phyloP scores from a whole-genome alignment of 2,113 vertebrate species.

The Verasper variegatus region DNA sequence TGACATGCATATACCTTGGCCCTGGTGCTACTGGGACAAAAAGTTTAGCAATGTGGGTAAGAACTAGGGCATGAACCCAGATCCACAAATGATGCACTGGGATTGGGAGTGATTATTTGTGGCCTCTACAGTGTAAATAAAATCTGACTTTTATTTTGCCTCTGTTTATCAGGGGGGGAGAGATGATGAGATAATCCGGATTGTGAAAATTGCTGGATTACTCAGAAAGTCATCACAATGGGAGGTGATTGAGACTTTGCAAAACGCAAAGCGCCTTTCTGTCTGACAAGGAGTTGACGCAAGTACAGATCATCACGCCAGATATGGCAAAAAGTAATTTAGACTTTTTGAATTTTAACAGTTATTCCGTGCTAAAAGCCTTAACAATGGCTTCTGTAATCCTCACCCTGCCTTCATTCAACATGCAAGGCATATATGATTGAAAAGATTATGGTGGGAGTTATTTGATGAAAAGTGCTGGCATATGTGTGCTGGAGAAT shows the following conservation, averaged over 20 bases:
- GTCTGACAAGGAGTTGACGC: conserved; percentile 54
- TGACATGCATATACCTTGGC: not conserved
- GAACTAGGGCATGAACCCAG: conserved; percentile 50
- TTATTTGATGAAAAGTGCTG: conserved; percentile 58
- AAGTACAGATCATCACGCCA: conserved; percentile 55
- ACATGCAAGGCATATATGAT: conserved; percentile 62
- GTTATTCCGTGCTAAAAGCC: conserved; percentile 41
- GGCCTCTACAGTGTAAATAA: conserved; percentile 68
- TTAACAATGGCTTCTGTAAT: conserved; percentile 62
- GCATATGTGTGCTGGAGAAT: conserved; percentile 24
- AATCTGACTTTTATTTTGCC: conserved; percentile 66
- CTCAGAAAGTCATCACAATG: conserved; percentile 71
- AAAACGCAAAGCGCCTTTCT: conserved; percentile 54
- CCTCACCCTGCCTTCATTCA: conserved; percentile 53
- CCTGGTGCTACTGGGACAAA: not conserved
- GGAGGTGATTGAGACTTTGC: conserved; percentile 70
- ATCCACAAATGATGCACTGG: conserved; percentile 26
- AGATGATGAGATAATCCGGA: conserved; percentile 79
- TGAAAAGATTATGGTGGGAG: conserved; percentile 59
- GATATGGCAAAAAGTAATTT: conserved; percentile 69
- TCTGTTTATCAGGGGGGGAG: conserved; percentile 62
- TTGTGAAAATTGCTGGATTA: conserved; percentile 80
- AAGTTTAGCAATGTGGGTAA: conserved; percentile 7
- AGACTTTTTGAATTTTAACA: conserved; percentile 61
- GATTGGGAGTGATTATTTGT: conserved; percentile 60